Conservation (phyloP, 2,113 vertebrate species). For the Ammodytes marinus region DNA sequence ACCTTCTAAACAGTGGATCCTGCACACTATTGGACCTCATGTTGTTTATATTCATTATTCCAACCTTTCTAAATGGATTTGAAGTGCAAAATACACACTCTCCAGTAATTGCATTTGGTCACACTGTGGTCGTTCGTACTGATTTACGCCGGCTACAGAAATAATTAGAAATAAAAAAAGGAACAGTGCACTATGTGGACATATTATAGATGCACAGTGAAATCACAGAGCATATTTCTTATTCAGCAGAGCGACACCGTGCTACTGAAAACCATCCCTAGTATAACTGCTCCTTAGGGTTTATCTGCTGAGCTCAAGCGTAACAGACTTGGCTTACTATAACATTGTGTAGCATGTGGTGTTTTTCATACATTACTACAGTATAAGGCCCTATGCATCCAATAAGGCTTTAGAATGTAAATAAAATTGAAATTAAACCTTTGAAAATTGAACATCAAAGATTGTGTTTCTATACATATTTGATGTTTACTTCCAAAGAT, state of each 20-base stretch:
- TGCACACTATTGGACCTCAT: too few relatives aligned
- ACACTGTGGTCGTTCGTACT: not conserved
- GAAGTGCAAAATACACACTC: not conserved
- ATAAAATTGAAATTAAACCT: too few relatives aligned
- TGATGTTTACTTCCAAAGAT: not conserved
- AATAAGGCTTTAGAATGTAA: slow-evolving; percentile 9
- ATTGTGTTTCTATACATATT: not conserved
- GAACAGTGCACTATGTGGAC: not conserved
- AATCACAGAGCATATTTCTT: not conserved
- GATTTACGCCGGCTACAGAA: not conserved
- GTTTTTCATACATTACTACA: slow-evolving; percentile 49
- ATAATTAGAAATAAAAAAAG: not conserved
- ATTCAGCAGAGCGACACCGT: not conserved
- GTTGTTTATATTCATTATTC: not conserved
- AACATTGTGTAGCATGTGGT: slow-evolving; percentile 26
- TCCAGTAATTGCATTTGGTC: not conserved
- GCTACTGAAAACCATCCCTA: not conserved
- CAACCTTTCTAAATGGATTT: not conserved
- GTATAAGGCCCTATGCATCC: slow-evolving; percentile 19
- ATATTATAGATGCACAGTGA: slow-evolving; percentile 6
- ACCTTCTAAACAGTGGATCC: too few relatives aligned
- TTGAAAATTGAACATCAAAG: not conserved
- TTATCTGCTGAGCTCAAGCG: slow-evolving; percentile 24
- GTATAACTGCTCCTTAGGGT: slow-evolving; percentile 21
- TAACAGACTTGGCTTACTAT: slow-evolving; percentile 16